phyloP scores from a whole-genome alignment of 1,140 invertebrate species.

The Tenebrio molitor region DNA sequence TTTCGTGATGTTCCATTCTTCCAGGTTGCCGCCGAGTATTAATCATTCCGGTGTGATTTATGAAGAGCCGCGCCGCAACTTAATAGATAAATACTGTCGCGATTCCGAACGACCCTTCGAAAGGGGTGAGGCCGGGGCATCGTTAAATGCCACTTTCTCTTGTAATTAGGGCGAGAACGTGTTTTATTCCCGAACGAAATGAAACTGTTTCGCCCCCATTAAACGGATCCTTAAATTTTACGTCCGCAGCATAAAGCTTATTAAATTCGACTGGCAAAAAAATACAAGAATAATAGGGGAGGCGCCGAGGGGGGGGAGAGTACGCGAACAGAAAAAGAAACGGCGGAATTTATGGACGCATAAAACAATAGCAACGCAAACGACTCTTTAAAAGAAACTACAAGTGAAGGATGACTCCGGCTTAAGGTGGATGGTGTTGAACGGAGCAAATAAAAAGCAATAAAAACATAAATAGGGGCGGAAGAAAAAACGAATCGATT shows the following conservation, averaged over 20 bases:
- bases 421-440: no score
- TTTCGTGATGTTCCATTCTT: constrained; percentile 12
- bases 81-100: constrained; percentile 17
- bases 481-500: no score
- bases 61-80: background rate
- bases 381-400: no score
- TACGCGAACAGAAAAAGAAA: no score
- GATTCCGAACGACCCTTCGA: no score
- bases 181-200: constrained; percentile 51
- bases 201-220: constrained; percentile 36
- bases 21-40: background rate
- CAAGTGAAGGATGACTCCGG: no score
- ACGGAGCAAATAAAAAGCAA: no score
- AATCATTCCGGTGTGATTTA: constrained; percentile 1
- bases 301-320: no score
- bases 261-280: background rate
- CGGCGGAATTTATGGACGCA: no score
- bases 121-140: constrained; percentile 9
- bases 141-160: constrained; percentile 42
- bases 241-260: constrained; percentile 19
- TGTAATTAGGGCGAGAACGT: constrained; percentile 50
- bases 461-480: no score
- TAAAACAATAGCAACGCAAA: no score
- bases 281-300: background rate
- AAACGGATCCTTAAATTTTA: constrained; percentile 30